A percentile compares a stretch with the other conserved stretches of the same genome.
Conservation (phyloP, 23 tunicate species). For the Trididemnum miniatum region DNA sequence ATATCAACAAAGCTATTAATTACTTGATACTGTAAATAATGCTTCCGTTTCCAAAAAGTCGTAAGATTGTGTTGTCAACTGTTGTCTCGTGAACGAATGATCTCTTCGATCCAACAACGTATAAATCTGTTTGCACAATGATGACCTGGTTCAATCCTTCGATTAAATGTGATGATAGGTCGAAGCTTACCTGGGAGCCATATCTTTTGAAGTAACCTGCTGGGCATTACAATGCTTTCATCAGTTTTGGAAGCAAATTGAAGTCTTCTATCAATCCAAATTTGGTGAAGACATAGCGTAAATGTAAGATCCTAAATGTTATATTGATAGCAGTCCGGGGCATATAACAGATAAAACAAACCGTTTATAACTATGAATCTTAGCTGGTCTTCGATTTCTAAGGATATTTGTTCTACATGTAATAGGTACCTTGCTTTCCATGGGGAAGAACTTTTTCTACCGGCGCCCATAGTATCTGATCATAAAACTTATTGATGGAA, state of each 20-base stretch:
- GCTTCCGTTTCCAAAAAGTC: constrained; percentile 63
- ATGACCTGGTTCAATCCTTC: not conserved
- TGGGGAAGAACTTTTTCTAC: too few relatives aligned
- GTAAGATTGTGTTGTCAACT: constrained; percentile 67
- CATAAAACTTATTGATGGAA: too few relatives aligned
- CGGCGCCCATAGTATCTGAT: too few relatives aligned
- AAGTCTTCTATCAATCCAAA: constrained; percentile 81
- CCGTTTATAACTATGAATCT: too few relatives aligned
- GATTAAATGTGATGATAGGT: not conserved
- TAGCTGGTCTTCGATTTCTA: too few relatives aligned
- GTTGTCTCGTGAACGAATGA: constrained; percentile 75
- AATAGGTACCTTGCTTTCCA: too few relatives aligned
- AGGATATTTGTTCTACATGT: too few relatives aligned
- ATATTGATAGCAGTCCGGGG: too few relatives aligned
- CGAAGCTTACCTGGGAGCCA: constrained; percentile 76
- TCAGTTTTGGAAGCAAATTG: constrained; percentile 15
- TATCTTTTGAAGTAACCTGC: constrained; percentile 66
- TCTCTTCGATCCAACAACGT: constrained; percentile 87
- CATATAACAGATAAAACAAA: too few relatives aligned
- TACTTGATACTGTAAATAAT: constrained; percentile 70
- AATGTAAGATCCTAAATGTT: constrained; percentile 90
- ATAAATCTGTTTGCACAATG: constrained; percentile 50
- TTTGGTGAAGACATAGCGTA: constrained; percentile 77
- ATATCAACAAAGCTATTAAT: too few relatives aligned
- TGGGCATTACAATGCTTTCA: constrained; percentile 80